These are phyloP conservation scores for Bombus polaris DNA, from an alignment of 1,140 invertebrate genomes.

Conservation along the genomic window DNA sequence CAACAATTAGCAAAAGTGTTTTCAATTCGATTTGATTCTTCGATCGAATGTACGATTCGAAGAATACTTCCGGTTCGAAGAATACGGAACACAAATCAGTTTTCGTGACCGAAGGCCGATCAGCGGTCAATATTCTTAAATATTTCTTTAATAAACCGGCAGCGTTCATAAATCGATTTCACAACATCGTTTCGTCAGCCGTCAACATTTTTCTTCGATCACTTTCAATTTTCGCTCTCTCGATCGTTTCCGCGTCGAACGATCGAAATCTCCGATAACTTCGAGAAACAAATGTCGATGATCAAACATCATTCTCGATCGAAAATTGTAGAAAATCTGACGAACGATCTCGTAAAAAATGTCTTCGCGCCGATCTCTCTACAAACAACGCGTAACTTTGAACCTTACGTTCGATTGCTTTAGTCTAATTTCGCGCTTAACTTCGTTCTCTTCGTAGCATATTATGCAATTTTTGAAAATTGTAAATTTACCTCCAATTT, in stretches of 20 bases:
- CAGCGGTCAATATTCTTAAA: neutral
- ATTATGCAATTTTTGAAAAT: too few relatives aligned
- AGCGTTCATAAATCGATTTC: neutral
- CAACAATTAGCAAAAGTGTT: neutral
- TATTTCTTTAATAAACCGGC: neutral
- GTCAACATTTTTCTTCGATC: neutral
- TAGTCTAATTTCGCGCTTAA: too few relatives aligned
- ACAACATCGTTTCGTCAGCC: neutral
- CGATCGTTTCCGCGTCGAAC: neutral
- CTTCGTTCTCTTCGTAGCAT: too few relatives aligned
- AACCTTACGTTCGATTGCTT: too few relatives aligned
- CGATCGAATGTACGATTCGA: neutral
- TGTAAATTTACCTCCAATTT: too few relatives aligned
- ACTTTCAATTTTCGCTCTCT: neutral
- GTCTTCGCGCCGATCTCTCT: too few relatives aligned
- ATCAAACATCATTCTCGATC: neutral
- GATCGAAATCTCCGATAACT: neutral
- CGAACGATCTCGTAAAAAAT: too few relatives aligned
- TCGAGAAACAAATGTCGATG: neutral
- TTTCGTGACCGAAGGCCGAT: slow-evolving; percentile 14
- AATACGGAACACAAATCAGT: neutral
- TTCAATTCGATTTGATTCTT: neutral
- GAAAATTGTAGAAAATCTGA: neutral
- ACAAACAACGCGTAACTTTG: too few relatives aligned
- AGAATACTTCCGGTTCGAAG: neutral